Evolutionary conservation across 2,888 invertebrate genomes (phyloP), one percentile per base, ranked within the genome.

Genomic region (Ophonus ardosiacus): DNA sequence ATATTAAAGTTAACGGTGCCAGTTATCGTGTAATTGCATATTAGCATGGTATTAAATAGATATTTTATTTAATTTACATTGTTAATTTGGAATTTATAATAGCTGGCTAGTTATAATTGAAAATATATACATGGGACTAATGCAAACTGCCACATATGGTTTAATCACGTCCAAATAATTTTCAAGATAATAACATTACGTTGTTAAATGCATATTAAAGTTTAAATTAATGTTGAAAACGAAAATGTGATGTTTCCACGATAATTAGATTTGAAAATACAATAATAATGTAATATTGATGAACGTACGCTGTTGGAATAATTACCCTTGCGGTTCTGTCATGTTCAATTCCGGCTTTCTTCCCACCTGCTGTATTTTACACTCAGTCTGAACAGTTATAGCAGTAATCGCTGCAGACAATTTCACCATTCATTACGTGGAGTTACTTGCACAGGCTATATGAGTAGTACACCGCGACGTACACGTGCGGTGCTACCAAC

Each of bases 161-260:
- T 78, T 78, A 59, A 59, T 59, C 78, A 78, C 43, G 31, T 78
- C 56, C 56, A 78, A 78, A 78, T 57, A 78, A 78, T 57, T 57
- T 78, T 57, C n/a, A 78, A 59, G 59, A 43, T 78, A 78, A 78
- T 78, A 31, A 78, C 57, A 78, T 78, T 78, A 78, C 57, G 59
- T 17, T 78, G 78, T 78, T 78, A 78, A 78, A 78, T 78, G 78
- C 31, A 78, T 78, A 78, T 78, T 78, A 78, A 78, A 78, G 43
- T 78, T 31, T 56, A 78, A 78, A 78, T 78, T 78, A 78, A 78
- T 78, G 78, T 59, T 78, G 78, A 78, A 76, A 71, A 76, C 21
- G 76, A 56, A 78, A 59, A 78, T 59, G 18, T 78, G 78, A 57
- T 78, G 59, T 57, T 57, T 57, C 56, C 24, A 57, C 17, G 43